phyloP scores from a whole-genome alignment of 2,888 invertebrate genomes.

The Eupithecia subumbrata region DNA sequence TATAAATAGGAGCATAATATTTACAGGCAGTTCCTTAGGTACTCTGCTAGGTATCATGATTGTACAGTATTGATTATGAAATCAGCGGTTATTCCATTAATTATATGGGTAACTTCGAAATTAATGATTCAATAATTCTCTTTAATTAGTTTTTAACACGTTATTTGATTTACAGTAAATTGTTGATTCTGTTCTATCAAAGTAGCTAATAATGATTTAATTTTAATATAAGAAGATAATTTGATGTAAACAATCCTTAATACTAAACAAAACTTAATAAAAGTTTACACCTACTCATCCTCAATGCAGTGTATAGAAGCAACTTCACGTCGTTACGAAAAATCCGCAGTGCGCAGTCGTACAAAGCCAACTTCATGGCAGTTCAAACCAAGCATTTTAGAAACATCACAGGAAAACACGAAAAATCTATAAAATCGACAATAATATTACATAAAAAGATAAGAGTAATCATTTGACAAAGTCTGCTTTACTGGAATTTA shows the following conservation, averaged over 20 bases:
- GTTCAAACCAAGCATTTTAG: slow-evolving; percentile 47
- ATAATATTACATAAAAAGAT: slow-evolving; percentile 24
- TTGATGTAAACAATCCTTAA: background rate
- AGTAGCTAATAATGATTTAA: background rate
- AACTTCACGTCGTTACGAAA: slow-evolving; percentile 60
- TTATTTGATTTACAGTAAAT: background rate
- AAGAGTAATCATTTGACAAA: background rate
- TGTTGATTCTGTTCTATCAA: background rate
- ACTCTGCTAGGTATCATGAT: background rate
- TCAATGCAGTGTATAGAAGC: slow-evolving; percentile 48
- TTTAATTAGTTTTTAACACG: background rate
- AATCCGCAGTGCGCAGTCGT: slow-evolving; percentile 68
- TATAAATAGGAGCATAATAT: background rate
- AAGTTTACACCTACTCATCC: slow-evolving; percentile 22
- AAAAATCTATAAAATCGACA: slow-evolving; percentile 37
- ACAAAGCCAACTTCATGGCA: slow-evolving; percentile 56
- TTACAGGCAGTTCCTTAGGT: background rate
- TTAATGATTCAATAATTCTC: background rate
- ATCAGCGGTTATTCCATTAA: background rate
- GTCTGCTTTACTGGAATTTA: background rate
- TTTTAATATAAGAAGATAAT: background rate
- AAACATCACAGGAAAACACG: slow-evolving; percentile 45
- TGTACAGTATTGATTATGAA: background rate
- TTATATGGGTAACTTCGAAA: background rate
- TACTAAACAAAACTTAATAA: background rate